phyloP scores from a whole-genome alignment of 2,797 vertebrate genomes.

The Sciurus carolinensis region DNA sequence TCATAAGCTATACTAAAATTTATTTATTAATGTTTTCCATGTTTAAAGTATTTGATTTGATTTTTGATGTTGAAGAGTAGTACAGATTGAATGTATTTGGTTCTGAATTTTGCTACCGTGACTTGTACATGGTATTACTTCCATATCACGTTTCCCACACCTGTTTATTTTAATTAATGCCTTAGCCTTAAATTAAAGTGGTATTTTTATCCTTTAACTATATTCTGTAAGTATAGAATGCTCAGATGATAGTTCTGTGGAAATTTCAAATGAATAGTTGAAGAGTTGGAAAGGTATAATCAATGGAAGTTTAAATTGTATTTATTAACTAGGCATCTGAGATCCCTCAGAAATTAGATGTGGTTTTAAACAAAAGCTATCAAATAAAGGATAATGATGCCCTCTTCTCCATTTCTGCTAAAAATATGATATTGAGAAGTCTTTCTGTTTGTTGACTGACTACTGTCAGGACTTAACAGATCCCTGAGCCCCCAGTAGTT shows the following conservation, averaged over 20 bases:
- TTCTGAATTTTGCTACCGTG: not conserved
- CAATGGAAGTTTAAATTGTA: not conserved
- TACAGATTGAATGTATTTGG: not conserved
- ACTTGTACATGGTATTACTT: slow-evolving; percentile 12
- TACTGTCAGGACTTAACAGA: not conserved
- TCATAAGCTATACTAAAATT: not conserved
- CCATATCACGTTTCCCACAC: not conserved
- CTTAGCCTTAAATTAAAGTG: not conserved
- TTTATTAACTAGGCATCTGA: not conserved
- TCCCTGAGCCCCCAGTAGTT: too few species aligned
- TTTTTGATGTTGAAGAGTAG: slow-evolving; percentile 4
- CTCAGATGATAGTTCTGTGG: not conserved
- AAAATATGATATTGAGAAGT: not conserved
- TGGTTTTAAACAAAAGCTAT: not conserved
- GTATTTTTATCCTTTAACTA: not conserved
- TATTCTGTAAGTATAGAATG: not conserved
- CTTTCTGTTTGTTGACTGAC: not conserved
- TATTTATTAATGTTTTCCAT: not conserved
- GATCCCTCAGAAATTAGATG: not conserved
- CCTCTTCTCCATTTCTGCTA: not conserved
- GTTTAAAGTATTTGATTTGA: not conserved
- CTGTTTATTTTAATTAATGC: not conserved
- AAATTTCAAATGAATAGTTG: not conserved
- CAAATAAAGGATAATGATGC: not conserved
- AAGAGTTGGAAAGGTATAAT: not conserved